Evolutionary conservation across 2,113 vertebrate species (phyloP).

Genomic region (Indri indri): DNA sequence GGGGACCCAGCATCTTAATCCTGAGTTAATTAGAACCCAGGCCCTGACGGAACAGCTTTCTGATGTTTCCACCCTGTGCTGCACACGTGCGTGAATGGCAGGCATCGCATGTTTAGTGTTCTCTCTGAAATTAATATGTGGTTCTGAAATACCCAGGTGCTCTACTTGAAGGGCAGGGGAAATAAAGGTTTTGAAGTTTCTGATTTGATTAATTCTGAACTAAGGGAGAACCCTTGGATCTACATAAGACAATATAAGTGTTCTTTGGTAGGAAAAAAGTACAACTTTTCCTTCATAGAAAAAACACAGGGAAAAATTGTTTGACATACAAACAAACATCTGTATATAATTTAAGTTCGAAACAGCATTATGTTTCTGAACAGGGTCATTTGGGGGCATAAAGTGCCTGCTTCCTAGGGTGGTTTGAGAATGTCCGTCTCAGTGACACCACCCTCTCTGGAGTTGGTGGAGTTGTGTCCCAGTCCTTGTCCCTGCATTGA

Average conservation of each 20-base stretch:
- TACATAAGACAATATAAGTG: not conserved
- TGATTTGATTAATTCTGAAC: not conserved
- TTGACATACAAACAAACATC: not conserved
- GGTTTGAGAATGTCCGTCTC: no score
- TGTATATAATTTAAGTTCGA: not conserved
- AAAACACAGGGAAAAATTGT: not conserved
- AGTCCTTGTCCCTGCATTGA: not conserved
- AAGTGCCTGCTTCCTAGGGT: not conserved
- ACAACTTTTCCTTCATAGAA: not conserved
- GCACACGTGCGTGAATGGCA: accelerated
- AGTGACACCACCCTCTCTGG: not conserved
- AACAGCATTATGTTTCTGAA: not conserved
- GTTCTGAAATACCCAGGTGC: not conserved
- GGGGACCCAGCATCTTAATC: not conserved
- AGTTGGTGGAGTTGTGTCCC: no score
- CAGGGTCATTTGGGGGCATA: not conserved
- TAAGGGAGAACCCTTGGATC: not conserved
- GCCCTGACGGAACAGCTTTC: not conserved
- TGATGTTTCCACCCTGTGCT: not conserved
- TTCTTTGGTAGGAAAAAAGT: not conserved
- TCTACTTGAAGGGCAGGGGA: not conserved
- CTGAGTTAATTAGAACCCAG: not conserved
- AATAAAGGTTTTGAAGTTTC: not conserved
- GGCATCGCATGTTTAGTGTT: not conserved
- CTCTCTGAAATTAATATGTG: not conserved